Evolutionary conservation across 2,888 invertebrate genomes (phyloP), one percentile per base, ranked within the genome.

Genomic region (Desoria tigrina): DNA sequence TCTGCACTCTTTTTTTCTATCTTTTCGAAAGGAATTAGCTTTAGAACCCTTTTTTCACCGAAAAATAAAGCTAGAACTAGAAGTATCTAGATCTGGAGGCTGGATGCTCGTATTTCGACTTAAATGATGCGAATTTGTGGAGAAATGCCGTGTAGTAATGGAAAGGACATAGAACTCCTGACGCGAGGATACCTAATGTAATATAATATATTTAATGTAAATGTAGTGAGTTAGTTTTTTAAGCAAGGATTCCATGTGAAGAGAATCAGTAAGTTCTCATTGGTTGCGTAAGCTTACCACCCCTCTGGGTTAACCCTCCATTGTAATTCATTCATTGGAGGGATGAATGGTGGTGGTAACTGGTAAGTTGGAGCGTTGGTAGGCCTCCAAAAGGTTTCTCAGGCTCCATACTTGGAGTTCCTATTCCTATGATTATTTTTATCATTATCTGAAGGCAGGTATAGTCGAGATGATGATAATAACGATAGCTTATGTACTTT

Each of bases 251-350:
- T 45, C 21, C 21, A n/a, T 45, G 45, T 45, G 45, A 45, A n/a
- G 16, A 45, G 45, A 21, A 6, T 45, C 9, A 45, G 45, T 45
- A 45, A 45, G 45, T 51, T 74, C 65, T 69, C 67, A 76, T 76
- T 76, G 76, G 76, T 76, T 75, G 74, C 74, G 71, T 74, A 76
- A 74, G 72, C 73, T 73, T 68, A 68, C 76, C 74, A 75, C 74
- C 75, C 76, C 74, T 73, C 64, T 61, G 70, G 60, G 63, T 61
- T 69, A 71, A 72, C 72, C 74, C 69, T 74, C 74, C 75, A 76
- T 76, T 75, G 72, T 76, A 66, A 65, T 73, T 71, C 76, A 76
- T 73, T 76, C 75, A 76, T 76, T 73, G 76, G 76, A 75, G 74
- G 71, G 73, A 72, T 74, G 75, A 64, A 71, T 70, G 69, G 66